Base-by-base conservation (phyloP, 2,888 invertebrate genomes). In the Habroteleia sp. region DNA sequence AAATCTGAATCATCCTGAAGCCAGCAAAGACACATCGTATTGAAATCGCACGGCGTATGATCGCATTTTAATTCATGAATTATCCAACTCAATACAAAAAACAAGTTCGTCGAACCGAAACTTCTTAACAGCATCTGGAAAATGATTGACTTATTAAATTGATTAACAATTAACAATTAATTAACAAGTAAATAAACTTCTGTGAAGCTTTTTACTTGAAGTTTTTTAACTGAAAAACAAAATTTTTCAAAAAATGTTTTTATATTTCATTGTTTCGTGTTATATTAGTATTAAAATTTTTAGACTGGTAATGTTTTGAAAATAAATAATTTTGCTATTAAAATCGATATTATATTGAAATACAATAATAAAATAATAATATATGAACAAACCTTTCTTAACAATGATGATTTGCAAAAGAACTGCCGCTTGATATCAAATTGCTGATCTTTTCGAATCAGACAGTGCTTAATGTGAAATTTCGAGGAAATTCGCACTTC, bases 21-120 rank as follows among this genome's bases (percentile, higher is more conserved):
- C 83, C 92, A 92, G 87, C 94, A 94, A 80, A 92, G 91, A 88
- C 93, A 94, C 89, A 93, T 92, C 16, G 93, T 91, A 88, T 93
- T 94, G 88, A 92, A 91, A 73, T 91, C 90, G 87, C 93, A 94
- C 20, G 91, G 91, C 81, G 91, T 90, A 72, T 90, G 84, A 73
- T 89, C 81, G 85, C 90, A 89, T 81, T 89, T 87, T 77, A 89
- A 83, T 52, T 89, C 88, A 78, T 85, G 88, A 82, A 90, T 87
- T 80, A 89, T 83, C 84, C 89, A 90, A 56, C 87, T 88, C 77
- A 89, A 46, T 17, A 80, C 17, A 23, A 77, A 31, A 37, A 74
- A 6, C 13, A 75, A 3, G 16, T 33, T 50, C 37, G 1, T 23
- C 6, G 41, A 35, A 8, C 11, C 17, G 7, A 62, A 54, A 33